Evolutionary conservation across 1,140 invertebrate genomes (phyloP).

Genomic region (Apis florea): DNA sequence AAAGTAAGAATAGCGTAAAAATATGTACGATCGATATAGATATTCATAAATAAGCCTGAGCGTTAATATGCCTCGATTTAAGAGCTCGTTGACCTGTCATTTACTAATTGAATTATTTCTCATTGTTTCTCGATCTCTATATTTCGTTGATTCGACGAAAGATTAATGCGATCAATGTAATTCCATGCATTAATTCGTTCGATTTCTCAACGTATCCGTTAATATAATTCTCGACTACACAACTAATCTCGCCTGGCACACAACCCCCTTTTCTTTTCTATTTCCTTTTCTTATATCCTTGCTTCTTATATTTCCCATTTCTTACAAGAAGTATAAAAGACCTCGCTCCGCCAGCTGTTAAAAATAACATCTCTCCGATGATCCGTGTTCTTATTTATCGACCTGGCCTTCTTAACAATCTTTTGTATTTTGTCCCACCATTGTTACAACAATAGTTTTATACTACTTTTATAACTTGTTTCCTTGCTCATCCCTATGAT

Average conservation of each 20-base stretch:
- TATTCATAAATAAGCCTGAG: neutral
- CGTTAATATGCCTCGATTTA: neutral
- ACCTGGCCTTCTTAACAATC: conserved; percentile 14
- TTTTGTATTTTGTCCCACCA: neutral
- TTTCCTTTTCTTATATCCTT: neutral
- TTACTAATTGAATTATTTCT: neutral
- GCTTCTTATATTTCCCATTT: neutral
- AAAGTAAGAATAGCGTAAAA: neutral
- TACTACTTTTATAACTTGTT: no score
- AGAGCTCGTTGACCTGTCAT: conserved; percentile 19
- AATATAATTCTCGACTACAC: neutral
- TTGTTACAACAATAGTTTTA: no score
- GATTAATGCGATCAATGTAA: neutral
- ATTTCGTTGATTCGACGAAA: neutral
- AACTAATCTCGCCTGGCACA: no score
- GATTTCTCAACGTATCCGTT: neutral
- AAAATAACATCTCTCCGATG: conserved; percentile 30
- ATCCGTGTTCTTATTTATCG: conserved; percentile 26
- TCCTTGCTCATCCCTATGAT: no score
- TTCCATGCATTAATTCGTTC: neutral
- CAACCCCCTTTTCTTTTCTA: no score
- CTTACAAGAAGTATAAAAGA: neutral
- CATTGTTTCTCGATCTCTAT: no score
- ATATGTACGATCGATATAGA: neutral
- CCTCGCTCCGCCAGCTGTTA: neutral